Base-by-base conservation (phyloP, 1,140 invertebrate species). In the Notospermus geniculatus region DNA sequence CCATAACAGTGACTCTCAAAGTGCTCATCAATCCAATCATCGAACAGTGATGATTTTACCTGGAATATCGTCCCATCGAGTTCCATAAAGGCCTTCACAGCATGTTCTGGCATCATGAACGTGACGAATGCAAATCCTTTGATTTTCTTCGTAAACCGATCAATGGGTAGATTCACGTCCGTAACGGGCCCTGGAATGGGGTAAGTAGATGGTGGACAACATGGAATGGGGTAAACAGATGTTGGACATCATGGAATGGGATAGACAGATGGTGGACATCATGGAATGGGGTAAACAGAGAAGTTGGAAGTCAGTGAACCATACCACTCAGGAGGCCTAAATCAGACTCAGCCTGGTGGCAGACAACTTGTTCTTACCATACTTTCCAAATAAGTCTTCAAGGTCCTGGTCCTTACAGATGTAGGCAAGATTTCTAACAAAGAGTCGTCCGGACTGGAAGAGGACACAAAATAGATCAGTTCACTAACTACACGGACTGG, bases 81-180 rank as follows among this genome's bases (percentile, higher is more conserved):
- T 71, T 89, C 87, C 19, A 85, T 84, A 73, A 90, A 97, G 0
- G 97, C 97, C 74, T 87, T 88, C 0, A 92, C 86, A 0, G 97
- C 97, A 83, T 99, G 89, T 79, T 98, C 95, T 0, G 96, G 94
- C 84, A 99, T 89, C 74, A 99, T 81, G 79, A 89, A 99, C 0
- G 92, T 94, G 0, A 99, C 85, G 2, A 90, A 89, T 0, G 91
- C 97, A 83, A 96, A 99, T 2, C 96, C 97, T 84, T 98, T 98
- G 0, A 88, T 84, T 80, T 91, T 89, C 52, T 93, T 88, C 0
- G 90, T 91, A 2, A 87, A 73, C 63, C 84, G 85, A 79, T 98
- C 96, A 57, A 99, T 86, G 0, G 97, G 95, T 69, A 98, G 82
- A 79, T 89, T 89, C 0, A 97, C 83, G 82, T 99, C 95, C 9